Conservation (phyloP, 2,888 invertebrate species). For the Drosophila basisetae region DNA sequence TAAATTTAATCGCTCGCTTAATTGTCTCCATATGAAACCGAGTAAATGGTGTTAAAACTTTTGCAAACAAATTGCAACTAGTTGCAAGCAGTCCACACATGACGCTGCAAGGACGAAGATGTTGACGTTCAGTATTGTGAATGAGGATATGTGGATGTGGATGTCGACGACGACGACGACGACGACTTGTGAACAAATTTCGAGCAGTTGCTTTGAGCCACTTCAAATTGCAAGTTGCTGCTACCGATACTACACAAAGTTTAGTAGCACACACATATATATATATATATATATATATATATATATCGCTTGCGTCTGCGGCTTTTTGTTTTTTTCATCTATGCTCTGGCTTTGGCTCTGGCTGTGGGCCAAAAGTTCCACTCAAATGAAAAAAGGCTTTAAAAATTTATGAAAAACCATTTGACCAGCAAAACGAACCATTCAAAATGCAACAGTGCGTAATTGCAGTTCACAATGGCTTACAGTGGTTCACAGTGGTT, state of each 20-base stretch:
- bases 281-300: background rate
- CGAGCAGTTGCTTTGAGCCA: slow-evolving; percentile 66
- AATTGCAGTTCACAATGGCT: slow-evolving; percentile 31
- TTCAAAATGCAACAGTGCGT: slow-evolving; percentile 56
- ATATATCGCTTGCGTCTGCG: slow-evolving; percentile 13
- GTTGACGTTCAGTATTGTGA: slow-evolving; percentile 11
- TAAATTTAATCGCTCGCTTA: slow-evolving; percentile 79
- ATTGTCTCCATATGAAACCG: slow-evolving; percentile 79
- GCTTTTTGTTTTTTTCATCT: slow-evolving; percentile 12
- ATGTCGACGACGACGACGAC: slow-evolving; percentile 20
- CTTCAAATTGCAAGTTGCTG: slow-evolving; percentile 69
- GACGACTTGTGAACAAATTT: slow-evolving; percentile 74
- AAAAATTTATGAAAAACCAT: slow-evolving; percentile 74
- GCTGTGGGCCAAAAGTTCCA: slow-evolving; percentile 52
- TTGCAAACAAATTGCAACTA: slow-evolving; percentile 79
- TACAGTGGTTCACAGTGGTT: slow-evolving; percentile 3
- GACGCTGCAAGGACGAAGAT: slow-evolving; percentile 40
- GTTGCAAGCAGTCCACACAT: slow-evolving; percentile 58
- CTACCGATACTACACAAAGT: slow-evolving; percentile 67
- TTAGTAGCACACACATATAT: slow-evolving; percentile 43
- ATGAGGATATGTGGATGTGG: background rate
- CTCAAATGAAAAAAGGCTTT: slow-evolving; percentile 66
- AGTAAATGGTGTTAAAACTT: slow-evolving; percentile 79
- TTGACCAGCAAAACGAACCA: slow-evolving; percentile 48
- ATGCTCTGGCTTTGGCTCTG: slow-evolving; percentile 29